Base-by-base conservation (phyloP, 2,797 vertebrate genomes). In the Epinephelus coioides region DNA sequence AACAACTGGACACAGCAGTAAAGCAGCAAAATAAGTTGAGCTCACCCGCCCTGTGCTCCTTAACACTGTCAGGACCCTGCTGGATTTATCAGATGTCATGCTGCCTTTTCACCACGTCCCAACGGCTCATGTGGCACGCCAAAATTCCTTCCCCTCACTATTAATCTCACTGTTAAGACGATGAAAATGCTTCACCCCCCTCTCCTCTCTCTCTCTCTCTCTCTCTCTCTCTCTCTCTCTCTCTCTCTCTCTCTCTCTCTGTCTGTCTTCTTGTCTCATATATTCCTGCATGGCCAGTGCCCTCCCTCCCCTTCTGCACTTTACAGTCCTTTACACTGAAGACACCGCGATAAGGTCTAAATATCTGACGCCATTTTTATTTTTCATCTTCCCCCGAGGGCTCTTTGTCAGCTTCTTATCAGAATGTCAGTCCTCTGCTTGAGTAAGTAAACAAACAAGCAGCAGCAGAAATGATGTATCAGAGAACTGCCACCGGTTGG, bases 391-490 rank as follows among this genome's bases (percentile, higher is more conserved):
- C 80, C 79, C 78, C 84, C 15, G 56, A 88, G 90, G 90, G 82
- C 72, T 88, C 88, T 93, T 92, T 91, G 87, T 93, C 91, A 91
- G 88, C 86, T 87, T 88, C 83, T 90, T 92, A 92, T 93, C 86
- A 85, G 87, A 93, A 90, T 91, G 92, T 93, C 92, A 92, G 79
- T 70, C 76, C 88, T 87, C 81, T 91, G 88, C 89, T 90, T 90
- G 89, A 93, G 92, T 87, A 91, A 93, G 90, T 88, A 95, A 93
- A 94, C 90, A 94, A 94, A 91, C 88, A 89, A 79, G 86, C 78
- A 76, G 86, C 65, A 86, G 84, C 82, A 89, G 81, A 89, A 89
- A 92, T 89, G 85, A 94, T 93, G 88, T 88, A 94, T 91, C 90
- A 92, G 87, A 86, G 79, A 91, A 79, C 79, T 85, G 86, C 89